These are phyloP conservation scores for Pecten maximus DNA, from an alignment of 2,888 invertebrate species.

Conservation along the genomic window DNA sequence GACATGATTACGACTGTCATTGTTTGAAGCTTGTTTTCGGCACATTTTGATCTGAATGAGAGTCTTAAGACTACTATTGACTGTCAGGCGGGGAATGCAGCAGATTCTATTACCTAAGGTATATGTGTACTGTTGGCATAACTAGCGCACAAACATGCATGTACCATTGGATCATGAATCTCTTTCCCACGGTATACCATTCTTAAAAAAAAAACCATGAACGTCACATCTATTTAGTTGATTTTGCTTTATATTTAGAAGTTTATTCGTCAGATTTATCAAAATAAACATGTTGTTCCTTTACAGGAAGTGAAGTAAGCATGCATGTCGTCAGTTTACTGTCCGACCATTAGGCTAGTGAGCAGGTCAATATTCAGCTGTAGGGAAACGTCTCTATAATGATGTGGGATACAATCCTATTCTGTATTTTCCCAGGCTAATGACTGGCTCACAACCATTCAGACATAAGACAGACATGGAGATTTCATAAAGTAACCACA, in stretches of 20 bases:
- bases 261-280: too few relatives aligned
- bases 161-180: too few relatives aligned
- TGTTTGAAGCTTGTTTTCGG: neutral
- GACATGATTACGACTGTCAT: neutral
- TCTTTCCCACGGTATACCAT: neutral
- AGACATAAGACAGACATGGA: slow-evolving; percentile 7
- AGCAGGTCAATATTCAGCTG: neutral
- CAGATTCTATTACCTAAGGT: too few relatives aligned
- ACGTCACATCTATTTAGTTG: neutral
- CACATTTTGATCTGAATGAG: neutral
- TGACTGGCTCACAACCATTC: neutral
- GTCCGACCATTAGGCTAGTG: neutral
- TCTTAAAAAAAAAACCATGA: neutral
- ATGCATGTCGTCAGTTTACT: neutral
- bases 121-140: too few relatives aligned
- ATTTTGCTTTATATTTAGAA: neutral
- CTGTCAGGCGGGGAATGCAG: too few relatives aligned
- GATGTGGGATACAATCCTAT: neutral
- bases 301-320: neutral
- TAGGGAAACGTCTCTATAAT: neutral
- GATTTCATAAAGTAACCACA: neutral
- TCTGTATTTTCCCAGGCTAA: neutral
- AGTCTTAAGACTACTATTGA: too few relatives aligned
- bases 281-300: neutral
- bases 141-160: too few relatives aligned